These are phyloP conservation scores for Stictocephala bisonia DNA, from an alignment of 2,888 invertebrate genomes.

Conservation along the genomic window DNA sequence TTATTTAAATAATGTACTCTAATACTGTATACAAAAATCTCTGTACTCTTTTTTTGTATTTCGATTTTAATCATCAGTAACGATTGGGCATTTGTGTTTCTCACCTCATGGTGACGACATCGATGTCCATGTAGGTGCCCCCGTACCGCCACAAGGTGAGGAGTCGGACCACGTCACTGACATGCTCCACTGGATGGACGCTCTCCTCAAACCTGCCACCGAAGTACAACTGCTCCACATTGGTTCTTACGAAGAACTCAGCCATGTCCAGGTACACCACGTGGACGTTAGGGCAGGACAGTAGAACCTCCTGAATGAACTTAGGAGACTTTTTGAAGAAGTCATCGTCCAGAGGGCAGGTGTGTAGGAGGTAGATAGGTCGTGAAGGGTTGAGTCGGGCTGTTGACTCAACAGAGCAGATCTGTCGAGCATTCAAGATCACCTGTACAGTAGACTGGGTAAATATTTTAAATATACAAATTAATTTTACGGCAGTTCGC, in stretches of 20 bases:
- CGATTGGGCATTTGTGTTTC: too few species aligned
- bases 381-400: constrained; percentile 40
- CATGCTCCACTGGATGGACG: constrained; percentile 49
- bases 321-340: constrained; percentile 28
- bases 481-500: too few species aligned
- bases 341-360: constrained; percentile 39
- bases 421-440: constrained; percentile 40
- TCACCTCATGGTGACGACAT: constrained; percentile 51
- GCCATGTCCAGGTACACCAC: constrained; percentile 15
- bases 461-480: too few species aligned
- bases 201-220: constrained; percentile 35
- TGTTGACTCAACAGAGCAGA: constrained; percentile 45
- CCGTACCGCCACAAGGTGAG: constrained; percentile 49
- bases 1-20: background rate
- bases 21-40: background rate
- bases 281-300: constrained; percentile 62
- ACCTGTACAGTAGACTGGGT: constrained; percentile 28
- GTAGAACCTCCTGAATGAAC: constrained; percentile 63
- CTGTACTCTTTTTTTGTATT: too few species aligned
- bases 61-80: too few species aligned
- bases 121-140: constrained; percentile 52
- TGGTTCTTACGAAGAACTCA: constrained; percentile 8
- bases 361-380: constrained; percentile 36
- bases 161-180: constrained; percentile 48
- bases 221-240: constrained; percentile 18